Base-by-base conservation (phyloP, 2,113 vertebrate genomes). In the Dicentrarchus labrax region DNA sequence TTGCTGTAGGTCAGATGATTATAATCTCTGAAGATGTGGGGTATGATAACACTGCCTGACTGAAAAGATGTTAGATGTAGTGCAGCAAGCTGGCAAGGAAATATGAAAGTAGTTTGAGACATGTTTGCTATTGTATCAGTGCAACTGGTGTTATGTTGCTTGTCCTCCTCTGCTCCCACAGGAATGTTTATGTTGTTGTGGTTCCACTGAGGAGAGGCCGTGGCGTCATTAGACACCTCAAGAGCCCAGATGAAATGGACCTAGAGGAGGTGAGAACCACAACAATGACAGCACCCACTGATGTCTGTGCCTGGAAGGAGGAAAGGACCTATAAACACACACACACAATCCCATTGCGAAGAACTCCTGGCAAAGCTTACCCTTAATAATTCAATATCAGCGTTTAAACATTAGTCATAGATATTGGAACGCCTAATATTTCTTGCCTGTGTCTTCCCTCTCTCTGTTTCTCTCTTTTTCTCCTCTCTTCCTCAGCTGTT, bases 161-260 rank as follows among this genome's bases (percentile, higher is more conserved):
- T 85, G 38, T 79, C 61, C 47, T 72, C 65, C n/a, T 90, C 47
- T 67, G 50, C 60, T 86, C 80, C 56, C 30, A 17, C 81, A 99
- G 98, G 95, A 97, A 93, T 84, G 97, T 97, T 89, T 99, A 97
- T 87, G 97, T 99, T 17, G 97, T 99, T 67, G 97, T 99, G 93
- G 97, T 99, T 78, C 98, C 98, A 0, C 92, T 99, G 66, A 97
- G 96, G 86, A 98, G 95, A 91, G 96, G 95, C 43, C 95, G 97
- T 0, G 97, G 97, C 22, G 96, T 97, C 78, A 90, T 97, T 80
- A 96, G 95, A 76, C 95, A 96, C 0, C 93, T 96, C 83, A 97
- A 97, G 83, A 99, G 96, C 87, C 98, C 98, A 0, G 98, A 99
- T 87, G 98, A 99, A 89, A 98, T 99, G 97, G 98, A 99, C 90